Evolutionary conservation across 2,797 vertebrate genomes (phyloP).

Genomic region (Pipistrellus nathusii): DNA sequence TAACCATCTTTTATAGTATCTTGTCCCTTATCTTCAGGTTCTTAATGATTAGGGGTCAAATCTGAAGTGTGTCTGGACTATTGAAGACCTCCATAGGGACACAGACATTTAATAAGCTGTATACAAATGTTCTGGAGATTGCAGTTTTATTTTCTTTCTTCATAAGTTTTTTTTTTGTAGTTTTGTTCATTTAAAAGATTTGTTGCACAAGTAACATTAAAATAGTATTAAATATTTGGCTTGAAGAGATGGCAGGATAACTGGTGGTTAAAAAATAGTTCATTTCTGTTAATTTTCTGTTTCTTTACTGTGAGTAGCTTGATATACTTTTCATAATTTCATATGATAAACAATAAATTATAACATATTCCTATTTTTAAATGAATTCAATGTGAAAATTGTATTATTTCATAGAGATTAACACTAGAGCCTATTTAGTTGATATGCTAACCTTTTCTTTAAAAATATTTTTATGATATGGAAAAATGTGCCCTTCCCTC

Average conservation of each 20-base stretch:
- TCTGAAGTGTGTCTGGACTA: neutral
- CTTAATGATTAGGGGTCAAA: neutral
- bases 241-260: constrained; percentile 37
- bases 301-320: constrained; percentile 40
- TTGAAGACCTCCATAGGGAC: neutral
- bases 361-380: constrained; percentile 56
- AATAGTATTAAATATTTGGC: constrained; percentile 39
- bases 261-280: neutral
- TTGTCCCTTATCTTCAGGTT: neutral
- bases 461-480: constrained; percentile 10
- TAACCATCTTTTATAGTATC: neutral
- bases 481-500: neutral
- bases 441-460: neutral
- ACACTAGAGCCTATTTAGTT: neutral
- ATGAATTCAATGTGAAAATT: constrained; percentile 32
- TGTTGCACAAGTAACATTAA: neutral
- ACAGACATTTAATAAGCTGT: neutral
- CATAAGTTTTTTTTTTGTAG: neutral
- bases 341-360: neutral
- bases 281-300: constrained; percentile 18
- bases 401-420: constrained; percentile 30
- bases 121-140: no score
- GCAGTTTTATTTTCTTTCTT: neutral
- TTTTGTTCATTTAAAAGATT: constrained; percentile 48
- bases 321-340: constrained; percentile 16